phyloP scores from a whole-genome alignment of 2,113 vertebrate genomes.

The Protomyctophum bolini region DNA sequence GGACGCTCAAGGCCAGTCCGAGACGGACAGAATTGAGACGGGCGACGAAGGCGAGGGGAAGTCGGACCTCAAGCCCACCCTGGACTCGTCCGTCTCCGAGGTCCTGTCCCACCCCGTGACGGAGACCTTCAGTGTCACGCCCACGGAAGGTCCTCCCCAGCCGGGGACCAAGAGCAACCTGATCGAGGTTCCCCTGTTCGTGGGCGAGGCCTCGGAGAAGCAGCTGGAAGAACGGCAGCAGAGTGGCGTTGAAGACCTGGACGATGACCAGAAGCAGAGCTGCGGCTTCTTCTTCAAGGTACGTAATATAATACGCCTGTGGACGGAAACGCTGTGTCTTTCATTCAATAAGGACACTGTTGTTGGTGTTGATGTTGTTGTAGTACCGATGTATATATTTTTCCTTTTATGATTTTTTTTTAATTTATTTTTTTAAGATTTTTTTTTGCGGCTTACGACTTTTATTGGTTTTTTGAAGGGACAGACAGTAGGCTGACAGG shows the following conservation, averaged over 20 bases:
- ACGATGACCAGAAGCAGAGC: constrained; percentile 91
- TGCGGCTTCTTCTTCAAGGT: constrained; percentile 99
- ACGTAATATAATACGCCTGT: background rate
- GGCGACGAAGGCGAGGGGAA: constrained; percentile 35
- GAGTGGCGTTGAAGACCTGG: constrained; percentile 75
- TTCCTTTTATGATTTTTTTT: too few species aligned
- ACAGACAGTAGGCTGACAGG: too few species aligned
- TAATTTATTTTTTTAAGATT: too few species aligned
- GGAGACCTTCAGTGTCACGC: constrained; percentile 85
- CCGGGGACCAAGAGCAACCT: constrained; percentile 81
- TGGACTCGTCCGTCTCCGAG: constrained; percentile 86
- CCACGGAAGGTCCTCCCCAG: constrained; percentile 79
- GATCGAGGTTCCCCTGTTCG: constrained; percentile 93
- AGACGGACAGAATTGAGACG: constrained; percentile 8
- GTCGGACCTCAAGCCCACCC: constrained; percentile 75
- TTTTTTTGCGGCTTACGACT: too few species aligned
- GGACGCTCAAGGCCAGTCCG: constrained; percentile 2
- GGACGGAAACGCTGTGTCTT: too few species aligned
- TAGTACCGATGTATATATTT: too few species aligned
- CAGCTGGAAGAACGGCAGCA: constrained; percentile 79
- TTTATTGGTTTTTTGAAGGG: too few species aligned
- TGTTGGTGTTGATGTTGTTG: too few species aligned
- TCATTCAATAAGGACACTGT: too few species aligned
- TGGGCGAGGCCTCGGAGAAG: constrained; percentile 84
- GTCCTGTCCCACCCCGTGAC: constrained; percentile 86